phyloP scores from a whole-genome alignment of 2,113 vertebrate genomes.

The Lepus timidus region DNA sequence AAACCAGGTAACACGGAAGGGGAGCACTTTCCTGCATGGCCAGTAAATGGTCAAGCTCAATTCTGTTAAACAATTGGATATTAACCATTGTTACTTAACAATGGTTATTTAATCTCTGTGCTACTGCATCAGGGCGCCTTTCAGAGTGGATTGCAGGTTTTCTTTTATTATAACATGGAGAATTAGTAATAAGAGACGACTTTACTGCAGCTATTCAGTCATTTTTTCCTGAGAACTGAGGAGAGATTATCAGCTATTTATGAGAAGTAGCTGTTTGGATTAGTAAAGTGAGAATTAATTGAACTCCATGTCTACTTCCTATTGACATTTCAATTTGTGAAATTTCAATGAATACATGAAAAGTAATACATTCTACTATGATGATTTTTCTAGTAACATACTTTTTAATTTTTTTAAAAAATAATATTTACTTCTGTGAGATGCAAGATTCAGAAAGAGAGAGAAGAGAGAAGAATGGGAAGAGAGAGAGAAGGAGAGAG shows the following conservation, averaged over 20 bases:
- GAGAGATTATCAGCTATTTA: slow-evolving; percentile 68
- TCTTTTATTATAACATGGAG: slow-evolving; percentile 42
- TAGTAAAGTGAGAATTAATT: slow-evolving; percentile 74
- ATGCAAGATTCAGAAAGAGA: no score
- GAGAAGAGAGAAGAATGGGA: no score
- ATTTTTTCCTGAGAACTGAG: slow-evolving; percentile 65
- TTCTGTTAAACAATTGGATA: slow-evolving; percentile 50
- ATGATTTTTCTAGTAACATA: slow-evolving; percentile 19
- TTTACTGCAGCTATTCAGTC: slow-evolving; percentile 59
- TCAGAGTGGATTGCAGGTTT: slow-evolving; percentile 49
- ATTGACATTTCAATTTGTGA: slow-evolving; percentile 55
- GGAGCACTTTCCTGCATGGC: background rate
- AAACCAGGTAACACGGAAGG: background rate
- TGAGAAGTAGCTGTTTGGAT: slow-evolving; percentile 76
- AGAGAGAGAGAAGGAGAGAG: no score
- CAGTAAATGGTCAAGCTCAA: slow-evolving; percentile 15
- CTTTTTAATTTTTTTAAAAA: background rate
- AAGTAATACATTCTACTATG: background rate
- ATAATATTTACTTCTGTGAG: no score
- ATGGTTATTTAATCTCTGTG: slow-evolving; percentile 66
- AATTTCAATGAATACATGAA: slow-evolving; percentile 45
- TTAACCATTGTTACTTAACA: slow-evolving; percentile 65
- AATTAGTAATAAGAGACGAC: slow-evolving; percentile 74
- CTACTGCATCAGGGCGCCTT: slow-evolving; percentile 54
- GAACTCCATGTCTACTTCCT: slow-evolving; percentile 50